Evolutionary conservation across 2,113 vertebrate species (phyloP).

Genomic region (Phyllostomus discolor): DNA sequence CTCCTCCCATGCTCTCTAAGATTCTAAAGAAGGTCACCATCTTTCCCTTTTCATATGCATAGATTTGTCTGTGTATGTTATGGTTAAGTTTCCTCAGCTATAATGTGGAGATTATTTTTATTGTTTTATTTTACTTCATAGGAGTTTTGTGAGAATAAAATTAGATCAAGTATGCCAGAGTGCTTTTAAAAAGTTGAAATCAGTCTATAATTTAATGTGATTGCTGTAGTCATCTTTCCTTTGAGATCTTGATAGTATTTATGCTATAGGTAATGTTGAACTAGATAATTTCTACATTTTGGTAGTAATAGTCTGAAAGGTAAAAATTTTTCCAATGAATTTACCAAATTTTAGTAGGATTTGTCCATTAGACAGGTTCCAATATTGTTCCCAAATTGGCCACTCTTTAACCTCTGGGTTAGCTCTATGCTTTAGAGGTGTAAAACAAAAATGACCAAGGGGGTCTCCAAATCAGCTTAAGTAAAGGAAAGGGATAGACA

Average conservation of each 20-base stretch:
- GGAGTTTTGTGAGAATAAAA: not conserved
- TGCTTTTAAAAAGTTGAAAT: not conserved
- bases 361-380: not conserved
- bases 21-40: constrained; percentile 13
- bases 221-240: not conserved
- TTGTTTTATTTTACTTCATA: not conserved
- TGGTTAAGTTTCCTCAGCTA: not conserved
- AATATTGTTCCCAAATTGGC: not conserved
- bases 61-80: not conserved
- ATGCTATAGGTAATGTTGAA: not conserved
- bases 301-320: not conserved
- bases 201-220: not conserved
- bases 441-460: not conserved
- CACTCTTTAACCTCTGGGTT: not conserved
- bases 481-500: not conserved
- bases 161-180: not conserved
- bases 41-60: not conserved
- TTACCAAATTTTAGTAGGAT: not conserved
- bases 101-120: not conserved
- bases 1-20: not conserved
- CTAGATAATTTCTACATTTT: not conserved
- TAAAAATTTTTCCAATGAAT: not conserved
- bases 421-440: not conserved
- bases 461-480: not conserved
- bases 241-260: not conserved